Evolutionary conservation across 2,797 vertebrate genomes (phyloP), one percentile per base, ranked within the genome.

Genomic region (Tokudaia tokunoshimensis): DNA sequence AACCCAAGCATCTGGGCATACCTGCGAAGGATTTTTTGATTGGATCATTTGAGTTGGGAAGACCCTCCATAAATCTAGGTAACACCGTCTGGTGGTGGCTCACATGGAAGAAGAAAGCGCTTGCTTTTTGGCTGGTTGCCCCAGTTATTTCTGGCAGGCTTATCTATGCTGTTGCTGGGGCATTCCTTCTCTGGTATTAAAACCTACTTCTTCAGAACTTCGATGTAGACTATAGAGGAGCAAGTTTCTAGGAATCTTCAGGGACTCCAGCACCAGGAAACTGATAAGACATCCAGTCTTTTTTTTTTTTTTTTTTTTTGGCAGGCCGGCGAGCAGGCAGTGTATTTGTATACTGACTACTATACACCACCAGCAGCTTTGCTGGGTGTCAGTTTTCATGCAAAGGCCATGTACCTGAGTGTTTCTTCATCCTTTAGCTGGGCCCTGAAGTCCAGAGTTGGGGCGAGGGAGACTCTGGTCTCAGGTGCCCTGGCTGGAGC

Each of bases 351-450:
- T 10, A 19, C 22, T 79, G 41, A 26, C 44, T 10, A 6, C 34
- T 34, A 0, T 37, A 74, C 86, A 37, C 44, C 22, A 50, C 50
- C 74, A 86, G 15, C 1, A 47, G 37, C 37, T 82, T 24, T 44
- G 59, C 80, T 59, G 2, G n/a, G 76, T 20, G 9, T 10, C 75
- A 3, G 55, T 2, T 10, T 22, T 61, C 70, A 8, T 0, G 0
- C 50, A 72, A 19, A 57, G 55, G 72, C n/a, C 4, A 20, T 1
- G 26, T 2, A 19, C 52, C 41, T 3, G 20, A 55, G 12, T 37
- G 37, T 31, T 55, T 52, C 26, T 15, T 37, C 3, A 1, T 9
- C 55, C 14, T n/a, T 75, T 44, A 22, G 80, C 17, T 1, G 14
- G 37, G 29, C 11, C 0, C 72, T 3, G 4, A 31, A 34, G 29